Percentiles rank a stretch among this genome's conserved stretches.
These are phyloP conservation scores for Tubulanus polymorphus DNA, from an alignment of 2,888 invertebrate genomes.

Conservation along the genomic window DNA sequence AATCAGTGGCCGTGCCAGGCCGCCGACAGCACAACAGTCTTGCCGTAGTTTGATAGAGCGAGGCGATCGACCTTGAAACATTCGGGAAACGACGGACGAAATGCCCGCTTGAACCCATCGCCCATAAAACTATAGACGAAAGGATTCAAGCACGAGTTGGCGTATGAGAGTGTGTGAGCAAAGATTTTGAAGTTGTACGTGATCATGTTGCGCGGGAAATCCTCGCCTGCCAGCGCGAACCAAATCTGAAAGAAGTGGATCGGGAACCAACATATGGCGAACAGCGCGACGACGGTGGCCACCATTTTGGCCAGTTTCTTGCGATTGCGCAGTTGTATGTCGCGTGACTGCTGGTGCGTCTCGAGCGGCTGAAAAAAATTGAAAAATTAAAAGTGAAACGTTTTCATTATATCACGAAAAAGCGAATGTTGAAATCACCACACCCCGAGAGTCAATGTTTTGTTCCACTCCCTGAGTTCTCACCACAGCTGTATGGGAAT, in stretches of 20 bases:
- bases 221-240: constrained; percentile 24
- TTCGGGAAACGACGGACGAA: constrained; percentile 34
- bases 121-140: constrained; percentile 45
- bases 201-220: constrained; percentile 27
- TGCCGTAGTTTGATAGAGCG: no score
- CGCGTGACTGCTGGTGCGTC: background rate
- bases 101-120: constrained; percentile 41
- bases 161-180: constrained; percentile 41
- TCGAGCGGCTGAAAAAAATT: no score
- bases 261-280: constrained; percentile 43
- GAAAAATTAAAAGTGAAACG: no score
- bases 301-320: constrained; percentile 40
- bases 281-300: constrained; percentile 38
- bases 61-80: background rate
- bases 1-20: no score
- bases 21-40: no score
- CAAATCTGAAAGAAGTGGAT: constrained; percentile 37
- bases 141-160: constrained; percentile 44
- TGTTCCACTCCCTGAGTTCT: no score
- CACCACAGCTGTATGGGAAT: no score
- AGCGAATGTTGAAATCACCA: no score
- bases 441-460: no score
- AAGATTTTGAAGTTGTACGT: constrained; percentile 30
- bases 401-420: no score
- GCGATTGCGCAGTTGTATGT: constrained; percentile 14